Evolutionary conservation across 2,113 vertebrate genomes (phyloP).

Genomic region (Diphyllodes magnificus): DNA sequence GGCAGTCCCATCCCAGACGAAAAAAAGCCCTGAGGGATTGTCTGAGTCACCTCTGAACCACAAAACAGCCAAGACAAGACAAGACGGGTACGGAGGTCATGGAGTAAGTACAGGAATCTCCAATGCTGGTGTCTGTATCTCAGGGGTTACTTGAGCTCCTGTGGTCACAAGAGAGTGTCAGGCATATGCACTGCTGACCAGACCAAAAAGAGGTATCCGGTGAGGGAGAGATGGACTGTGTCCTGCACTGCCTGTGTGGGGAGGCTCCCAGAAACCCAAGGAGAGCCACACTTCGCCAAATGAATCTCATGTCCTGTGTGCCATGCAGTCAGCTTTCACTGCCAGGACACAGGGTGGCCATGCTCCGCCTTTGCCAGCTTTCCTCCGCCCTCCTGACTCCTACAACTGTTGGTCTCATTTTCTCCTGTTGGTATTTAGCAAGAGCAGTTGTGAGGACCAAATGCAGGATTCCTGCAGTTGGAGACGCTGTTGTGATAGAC

Average conservation of each 20-base stretch:
- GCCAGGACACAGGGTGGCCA: not conserved
- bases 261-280: not conserved
- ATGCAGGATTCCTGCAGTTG: not conserved
- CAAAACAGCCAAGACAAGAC: not conserved
- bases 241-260: not conserved
- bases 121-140: not conserved
- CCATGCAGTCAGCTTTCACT: not conserved
- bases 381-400: not conserved
- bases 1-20: not conserved
- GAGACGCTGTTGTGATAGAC: not conserved
- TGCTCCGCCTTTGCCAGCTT: not conserved
- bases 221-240: not conserved
- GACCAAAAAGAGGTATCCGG: not conserved
- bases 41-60: not conserved
- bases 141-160: not conserved
- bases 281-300: not conserved
- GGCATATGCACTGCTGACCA: not conserved
- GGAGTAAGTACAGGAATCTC: not conserved
- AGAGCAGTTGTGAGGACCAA: not conserved
- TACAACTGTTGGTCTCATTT: not conserved
- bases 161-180: not conserved
- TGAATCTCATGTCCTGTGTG: fast-evolving
- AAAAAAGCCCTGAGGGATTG: not conserved
- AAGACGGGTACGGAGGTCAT: fast-evolving
- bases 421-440: not conserved